phyloP scores from a whole-genome alignment of 2,888 invertebrate species.

The Microdon myrmicae region DNA sequence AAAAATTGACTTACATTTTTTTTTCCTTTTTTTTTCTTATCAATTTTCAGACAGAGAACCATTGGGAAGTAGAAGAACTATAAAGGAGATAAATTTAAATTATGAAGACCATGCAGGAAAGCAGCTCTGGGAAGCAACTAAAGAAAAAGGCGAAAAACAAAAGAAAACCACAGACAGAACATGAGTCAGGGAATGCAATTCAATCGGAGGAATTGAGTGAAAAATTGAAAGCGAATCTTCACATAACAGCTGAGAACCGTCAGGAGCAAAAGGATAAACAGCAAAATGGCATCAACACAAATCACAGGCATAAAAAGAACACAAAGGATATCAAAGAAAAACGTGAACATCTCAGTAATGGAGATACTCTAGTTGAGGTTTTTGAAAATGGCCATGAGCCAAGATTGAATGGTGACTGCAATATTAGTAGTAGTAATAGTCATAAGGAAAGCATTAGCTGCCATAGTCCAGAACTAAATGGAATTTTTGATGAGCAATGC shows the following conservation, averaged over 20 bases:
- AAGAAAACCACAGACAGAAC: constrained; percentile 41
- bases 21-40: constrained; percentile 14
- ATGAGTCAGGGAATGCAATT: constrained; percentile 19
- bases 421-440: constrained; percentile 48
- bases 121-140: constrained; percentile 38
- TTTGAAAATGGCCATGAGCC: constrained; percentile 42
- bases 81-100: constrained; percentile 18
- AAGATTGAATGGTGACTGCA: constrained; percentile 44
- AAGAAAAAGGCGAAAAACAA: constrained; percentile 51
- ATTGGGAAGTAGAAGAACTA: not conserved
- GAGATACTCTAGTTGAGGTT: not conserved
- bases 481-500: no score
- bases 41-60: constrained; percentile 31
- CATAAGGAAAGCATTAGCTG: constrained; percentile 56
- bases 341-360: constrained; percentile 21
- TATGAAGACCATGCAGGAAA: constrained; percentile 41
- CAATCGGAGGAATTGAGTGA: constrained; percentile 31
- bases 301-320: constrained; percentile 16
- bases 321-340: constrained; percentile 8
- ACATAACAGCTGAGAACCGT: constrained; percentile 27
- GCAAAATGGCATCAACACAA: constrained; percentile 34
- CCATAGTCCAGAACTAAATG: constrained; percentile 11
- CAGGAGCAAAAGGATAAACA: constrained; percentile 11
- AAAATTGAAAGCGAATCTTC: constrained; percentile 32
- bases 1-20: constrained; percentile 25